Conservation (phyloP, 1,140 invertebrate genomes). For the Drosophila triauraria region DNA sequence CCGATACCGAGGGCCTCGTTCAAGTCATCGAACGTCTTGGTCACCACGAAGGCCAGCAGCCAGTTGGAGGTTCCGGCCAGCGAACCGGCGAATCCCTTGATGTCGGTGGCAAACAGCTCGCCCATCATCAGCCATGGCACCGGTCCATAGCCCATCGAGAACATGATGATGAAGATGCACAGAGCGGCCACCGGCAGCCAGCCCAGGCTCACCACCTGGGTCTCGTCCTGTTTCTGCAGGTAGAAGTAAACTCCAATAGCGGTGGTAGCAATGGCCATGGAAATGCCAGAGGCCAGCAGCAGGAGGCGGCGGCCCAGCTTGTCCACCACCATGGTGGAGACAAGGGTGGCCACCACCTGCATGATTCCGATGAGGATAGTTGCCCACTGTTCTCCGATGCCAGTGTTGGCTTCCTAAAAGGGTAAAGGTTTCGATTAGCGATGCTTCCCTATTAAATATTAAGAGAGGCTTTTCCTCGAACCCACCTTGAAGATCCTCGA, state of each 20-base stretch:
- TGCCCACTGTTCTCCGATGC: conserved; percentile 86
- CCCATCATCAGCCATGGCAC: conserved; percentile 93
- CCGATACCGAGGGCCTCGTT: conserved; percentile 87
- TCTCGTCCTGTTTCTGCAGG: conserved; percentile 86
- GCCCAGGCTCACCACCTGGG: conserved; percentile 86
- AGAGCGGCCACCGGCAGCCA: conserved; percentile 91
- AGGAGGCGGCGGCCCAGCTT: conserved; percentile 90
- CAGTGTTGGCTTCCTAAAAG: conserved; percentile 86
- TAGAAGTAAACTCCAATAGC: conserved; percentile 89
- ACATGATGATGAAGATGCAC: conserved; percentile 91
- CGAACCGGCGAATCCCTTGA: conserved; percentile 91
- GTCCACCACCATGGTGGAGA: conserved; percentile 91
- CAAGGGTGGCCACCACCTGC: conserved; percentile 90
- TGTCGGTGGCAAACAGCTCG: conserved; percentile 90
- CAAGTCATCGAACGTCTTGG: conserved; percentile 90
- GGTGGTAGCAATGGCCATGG: conserved; percentile 88
- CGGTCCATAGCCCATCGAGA: conserved; percentile 91
- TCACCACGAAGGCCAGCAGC: conserved; percentile 92
- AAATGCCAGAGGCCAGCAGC: conserved; percentile 87
- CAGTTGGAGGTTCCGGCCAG: conserved; percentile 92
- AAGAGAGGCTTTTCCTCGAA: background rate
- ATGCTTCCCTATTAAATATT: background rate
- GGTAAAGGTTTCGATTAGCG: background rate
- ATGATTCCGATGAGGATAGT: conserved; percentile 92
- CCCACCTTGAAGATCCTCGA: conserved; percentile 88